A percentile compares a stretch with the other conserved stretches of the same genome.
These are phyloP conservation scores for Eilema sororculum DNA, from an alignment of 2,888 invertebrate genomes.

Conservation along the genomic window DNA sequence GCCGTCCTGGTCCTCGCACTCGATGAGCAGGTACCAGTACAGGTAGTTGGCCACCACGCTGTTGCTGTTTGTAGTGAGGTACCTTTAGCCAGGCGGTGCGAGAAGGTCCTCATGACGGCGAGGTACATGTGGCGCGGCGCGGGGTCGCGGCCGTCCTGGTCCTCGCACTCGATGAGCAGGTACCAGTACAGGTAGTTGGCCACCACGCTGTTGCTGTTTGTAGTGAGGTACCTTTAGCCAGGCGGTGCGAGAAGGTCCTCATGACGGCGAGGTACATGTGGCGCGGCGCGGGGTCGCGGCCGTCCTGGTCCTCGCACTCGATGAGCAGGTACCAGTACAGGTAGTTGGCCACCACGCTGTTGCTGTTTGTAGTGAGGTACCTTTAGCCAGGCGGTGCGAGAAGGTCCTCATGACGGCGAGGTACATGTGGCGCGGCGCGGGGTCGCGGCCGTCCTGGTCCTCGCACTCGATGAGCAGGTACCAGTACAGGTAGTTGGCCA, in stretches of 20 bases:
- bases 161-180: slow-evolving; percentile 97
- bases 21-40: slow-evolving; percentile 98
- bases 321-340: slow-evolving; percentile 98
- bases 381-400: slow-evolving; percentile 90
- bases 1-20: slow-evolving; percentile 95
- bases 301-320: slow-evolving; percentile 95
- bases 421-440: slow-evolving; percentile 93
- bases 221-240: slow-evolving; percentile 86
- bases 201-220: too few relatives aligned
- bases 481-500: slow-evolving; percentile 99
- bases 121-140: slow-evolving; percentile 94
- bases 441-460: slow-evolving; percentile 92
- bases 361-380: slow-evolving; percentile 64
- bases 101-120: slow-evolving; percentile 95
- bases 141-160: slow-evolving; percentile 92
- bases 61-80: background rate
- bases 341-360: too few relatives aligned
- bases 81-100: slow-evolving; percentile 90
- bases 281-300: slow-evolving; percentile 91
- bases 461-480: slow-evolving; percentile 97
- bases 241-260: slow-evolving; percentile 92
- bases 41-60: too few relatives aligned
- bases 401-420: slow-evolving; percentile 95
- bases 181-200: too few relatives aligned
- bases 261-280: slow-evolving; percentile 97